phyloP scores from a whole-genome alignment of 2,797 vertebrate genomes.

The Heliangelus exortis region DNA sequence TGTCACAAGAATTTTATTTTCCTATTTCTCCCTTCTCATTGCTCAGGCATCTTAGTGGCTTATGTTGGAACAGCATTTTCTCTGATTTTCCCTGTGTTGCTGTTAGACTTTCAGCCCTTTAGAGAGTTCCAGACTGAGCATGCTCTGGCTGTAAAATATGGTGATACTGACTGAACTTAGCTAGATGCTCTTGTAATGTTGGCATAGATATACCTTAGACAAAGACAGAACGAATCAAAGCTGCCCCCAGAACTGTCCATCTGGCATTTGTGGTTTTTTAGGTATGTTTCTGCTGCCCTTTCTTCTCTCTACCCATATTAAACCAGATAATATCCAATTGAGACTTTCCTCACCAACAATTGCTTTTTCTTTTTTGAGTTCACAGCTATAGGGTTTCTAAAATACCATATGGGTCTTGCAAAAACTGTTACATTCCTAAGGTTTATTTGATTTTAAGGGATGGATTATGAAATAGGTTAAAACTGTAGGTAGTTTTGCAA shows the following conservation, averaged over 20 bases:
- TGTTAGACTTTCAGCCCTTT: not conserved
- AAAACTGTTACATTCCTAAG: slow-evolving; percentile 20
- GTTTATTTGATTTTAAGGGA: not conserved
- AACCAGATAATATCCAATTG: not conserved
- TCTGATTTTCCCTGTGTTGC: not conserved
- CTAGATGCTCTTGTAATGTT: not conserved
- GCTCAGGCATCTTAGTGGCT: not conserved
- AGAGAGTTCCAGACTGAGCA: not conserved
- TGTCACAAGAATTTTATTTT: not conserved
- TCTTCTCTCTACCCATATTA: not conserved
- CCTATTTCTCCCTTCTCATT: not conserved
- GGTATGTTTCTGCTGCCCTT: not conserved
- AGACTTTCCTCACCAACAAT: not conserved
- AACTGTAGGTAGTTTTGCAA: not conserved
- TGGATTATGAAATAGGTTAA: not conserved
- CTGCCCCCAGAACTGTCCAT: not conserved
- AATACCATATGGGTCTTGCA: not conserved
- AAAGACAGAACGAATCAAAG: slow-evolving; percentile 22
- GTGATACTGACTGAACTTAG: not conserved
- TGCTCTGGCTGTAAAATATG: not conserved
- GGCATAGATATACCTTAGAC: not conserved
- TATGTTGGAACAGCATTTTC: not conserved
- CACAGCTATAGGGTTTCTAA: not conserved
- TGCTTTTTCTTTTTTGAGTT: not conserved
- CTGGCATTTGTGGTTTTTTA: not conserved